A percentile compares a stretch with the other conserved stretches of the same genome.
These are phyloP conservation scores for Perdix hodgsoniae DNA, from an alignment of 2,797 vertebrate species.

Conservation along the genomic window DNA sequence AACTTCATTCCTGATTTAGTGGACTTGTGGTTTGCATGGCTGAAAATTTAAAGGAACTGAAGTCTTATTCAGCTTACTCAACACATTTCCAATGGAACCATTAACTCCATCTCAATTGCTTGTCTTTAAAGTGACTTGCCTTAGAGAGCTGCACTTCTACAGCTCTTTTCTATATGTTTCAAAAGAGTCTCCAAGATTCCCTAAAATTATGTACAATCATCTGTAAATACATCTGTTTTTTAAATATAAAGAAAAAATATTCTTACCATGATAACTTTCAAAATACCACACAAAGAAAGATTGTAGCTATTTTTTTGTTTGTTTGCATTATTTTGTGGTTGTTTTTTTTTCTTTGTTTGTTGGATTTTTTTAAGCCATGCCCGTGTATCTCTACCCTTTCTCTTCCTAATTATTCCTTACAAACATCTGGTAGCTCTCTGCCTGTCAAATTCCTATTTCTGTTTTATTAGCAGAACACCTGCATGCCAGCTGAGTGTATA, in stretches of 20 bases:
- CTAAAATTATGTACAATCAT: neutral
- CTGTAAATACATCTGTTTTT: neutral
- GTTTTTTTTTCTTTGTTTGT: neutral
- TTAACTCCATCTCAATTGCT: neutral
- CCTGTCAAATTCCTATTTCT: constrained; percentile 41
- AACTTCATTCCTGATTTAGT: neutral
- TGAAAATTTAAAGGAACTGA: neutral
- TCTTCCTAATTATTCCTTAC: neutral
- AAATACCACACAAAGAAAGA: neutral
- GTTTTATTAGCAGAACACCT: constrained; percentile 59
- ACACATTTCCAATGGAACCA: neutral
- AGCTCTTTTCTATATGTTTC: neutral
- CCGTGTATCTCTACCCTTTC: neutral
- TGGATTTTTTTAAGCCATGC: neutral
- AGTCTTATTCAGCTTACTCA: neutral
- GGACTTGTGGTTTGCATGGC: neutral
- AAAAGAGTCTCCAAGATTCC: neutral
- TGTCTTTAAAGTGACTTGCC: neutral
- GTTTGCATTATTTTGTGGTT: neutral
- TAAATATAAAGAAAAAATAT: neutral
- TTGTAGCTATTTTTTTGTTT: neutral
- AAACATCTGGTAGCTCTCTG: constrained; percentile 56
- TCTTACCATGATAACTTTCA: neutral
- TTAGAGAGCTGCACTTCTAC: neutral
- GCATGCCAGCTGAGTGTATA: constrained; percentile 51